Evolutionary conservation across 2,888 invertebrate species (phyloP).

Genomic region (Apodemia hepburni): DNA sequence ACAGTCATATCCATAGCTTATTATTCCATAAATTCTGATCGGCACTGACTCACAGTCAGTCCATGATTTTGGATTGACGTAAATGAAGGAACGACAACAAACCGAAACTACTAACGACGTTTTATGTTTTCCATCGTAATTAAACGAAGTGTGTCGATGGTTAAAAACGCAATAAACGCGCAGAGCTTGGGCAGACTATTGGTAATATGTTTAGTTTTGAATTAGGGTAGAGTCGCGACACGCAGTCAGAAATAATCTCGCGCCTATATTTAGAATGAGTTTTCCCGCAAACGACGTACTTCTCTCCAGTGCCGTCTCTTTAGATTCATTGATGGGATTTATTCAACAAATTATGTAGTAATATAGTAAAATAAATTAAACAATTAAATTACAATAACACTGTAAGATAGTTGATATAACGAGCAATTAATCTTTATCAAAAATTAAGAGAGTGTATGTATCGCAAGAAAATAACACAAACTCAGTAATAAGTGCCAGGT

Average conservation of each 20-base stretch:
- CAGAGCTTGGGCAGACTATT: conserved; percentile 46
- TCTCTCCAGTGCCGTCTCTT: conserved; percentile 45
- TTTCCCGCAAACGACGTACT: conserved; percentile 76
- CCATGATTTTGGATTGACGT: conserved; percentile 19
- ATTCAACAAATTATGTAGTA: background rate
- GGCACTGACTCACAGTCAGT: conserved; percentile 4
- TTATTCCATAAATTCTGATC: background rate
- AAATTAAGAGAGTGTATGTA: background rate
- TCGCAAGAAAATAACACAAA: background rate
- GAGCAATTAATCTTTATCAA: too few relatives aligned
- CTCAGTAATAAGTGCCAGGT: background rate
- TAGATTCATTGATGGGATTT: conserved; percentile 17
- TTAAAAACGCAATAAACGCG: conserved; percentile 52
- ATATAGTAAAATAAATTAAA: background rate
- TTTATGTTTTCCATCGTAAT: conserved; percentile 41
- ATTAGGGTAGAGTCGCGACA: conserved; percentile 58
- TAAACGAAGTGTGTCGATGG: conserved; percentile 39
- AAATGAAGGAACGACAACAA: conserved; percentile 1
- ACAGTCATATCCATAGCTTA: conserved; percentile 38
- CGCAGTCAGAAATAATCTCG: conserved; percentile 66
- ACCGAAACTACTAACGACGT: conserved; percentile 19
- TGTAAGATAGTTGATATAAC: too few relatives aligned
- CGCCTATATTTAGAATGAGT: conserved; percentile 69
- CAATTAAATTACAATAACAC: too few relatives aligned
- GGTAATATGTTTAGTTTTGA: conserved; percentile 67